Percentiles rank a stretch among this genome's conserved stretches.
Evolutionary conservation across 2,888 invertebrate species (phyloP).

Genomic region (Xestia xanthographa): DNA sequence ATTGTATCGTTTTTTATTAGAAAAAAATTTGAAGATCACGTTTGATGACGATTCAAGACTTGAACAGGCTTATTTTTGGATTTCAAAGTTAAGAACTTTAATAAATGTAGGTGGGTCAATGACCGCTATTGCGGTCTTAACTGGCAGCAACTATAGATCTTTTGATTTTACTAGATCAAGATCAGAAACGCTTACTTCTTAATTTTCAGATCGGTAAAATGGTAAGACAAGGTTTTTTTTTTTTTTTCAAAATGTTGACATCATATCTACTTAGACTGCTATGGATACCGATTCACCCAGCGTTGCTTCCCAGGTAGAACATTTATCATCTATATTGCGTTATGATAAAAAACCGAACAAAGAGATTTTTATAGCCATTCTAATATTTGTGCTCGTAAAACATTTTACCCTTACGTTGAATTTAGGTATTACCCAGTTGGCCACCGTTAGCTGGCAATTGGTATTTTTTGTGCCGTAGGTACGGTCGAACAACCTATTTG

Average conservation of each 20-base stretch:
- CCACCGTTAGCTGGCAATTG: background rate
- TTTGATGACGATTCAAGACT: too few relatives aligned
- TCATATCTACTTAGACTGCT: background rate
- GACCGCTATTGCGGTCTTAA: too few relatives aligned
- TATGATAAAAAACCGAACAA: conserved; percentile 60
- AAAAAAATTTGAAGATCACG: too few relatives aligned
- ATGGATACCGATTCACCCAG: conserved; percentile 19
- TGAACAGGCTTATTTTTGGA: too few relatives aligned
- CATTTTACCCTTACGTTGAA: conserved; percentile 51
- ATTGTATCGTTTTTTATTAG: too few relatives aligned
- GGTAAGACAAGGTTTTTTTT: background rate
- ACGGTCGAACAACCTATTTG: too few relatives aligned
- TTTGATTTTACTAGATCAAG: background rate
- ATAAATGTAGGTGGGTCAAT: too few relatives aligned
- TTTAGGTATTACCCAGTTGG: conserved; percentile 19
- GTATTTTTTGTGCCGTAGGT: conserved; percentile 1
- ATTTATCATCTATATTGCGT: conserved; percentile 52
- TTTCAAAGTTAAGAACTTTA: too few relatives aligned
- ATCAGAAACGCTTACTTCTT: background rate
- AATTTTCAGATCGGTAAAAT: background rate
- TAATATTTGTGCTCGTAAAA: conserved; percentile 57
- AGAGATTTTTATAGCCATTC: conserved; percentile 58
- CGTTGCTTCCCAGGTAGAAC: conserved; percentile 23
- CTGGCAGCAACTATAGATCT: background rate
- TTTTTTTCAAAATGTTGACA: background rate